Percentiles rank a stretch among this genome's conserved stretches.
Conservation (phyloP, 2,113 vertebrate genomes). For the Amblyornis subalaris region DNA sequence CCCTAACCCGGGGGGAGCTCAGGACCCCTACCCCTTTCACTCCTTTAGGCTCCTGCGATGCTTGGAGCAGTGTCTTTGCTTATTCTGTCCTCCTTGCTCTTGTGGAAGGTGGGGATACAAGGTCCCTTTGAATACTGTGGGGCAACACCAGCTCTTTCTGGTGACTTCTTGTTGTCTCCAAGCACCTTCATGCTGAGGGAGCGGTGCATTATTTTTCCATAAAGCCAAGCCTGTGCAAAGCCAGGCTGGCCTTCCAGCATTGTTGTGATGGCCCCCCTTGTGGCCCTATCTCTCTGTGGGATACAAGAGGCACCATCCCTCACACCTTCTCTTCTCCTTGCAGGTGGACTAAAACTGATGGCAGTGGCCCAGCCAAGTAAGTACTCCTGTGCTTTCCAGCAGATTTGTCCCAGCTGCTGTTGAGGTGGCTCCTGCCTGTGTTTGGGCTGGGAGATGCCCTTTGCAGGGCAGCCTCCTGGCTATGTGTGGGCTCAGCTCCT, state of each 20-base stretch:
- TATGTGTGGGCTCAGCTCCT: neutral
- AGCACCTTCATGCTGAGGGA: neutral
- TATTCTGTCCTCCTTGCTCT: neutral
- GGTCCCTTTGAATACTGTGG: neutral
- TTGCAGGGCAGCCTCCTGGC: neutral
- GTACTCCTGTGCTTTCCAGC: neutral
- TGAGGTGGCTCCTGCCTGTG: accelerated
- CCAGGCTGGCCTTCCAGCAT: neutral
- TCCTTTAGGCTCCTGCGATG: neutral
- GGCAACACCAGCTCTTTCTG: neutral
- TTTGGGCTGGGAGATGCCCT: neutral
- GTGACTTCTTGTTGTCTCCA: neutral
- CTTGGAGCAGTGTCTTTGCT: neutral
- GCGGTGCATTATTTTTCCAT: neutral
- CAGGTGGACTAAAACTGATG: slow-evolving; percentile 61
- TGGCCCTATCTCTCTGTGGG: neutral
- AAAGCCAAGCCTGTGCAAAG: neutral
- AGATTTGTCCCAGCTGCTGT: neutral
- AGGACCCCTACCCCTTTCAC: neutral
- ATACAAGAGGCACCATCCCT: neutral
- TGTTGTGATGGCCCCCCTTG: neutral
- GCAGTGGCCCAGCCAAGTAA: slow-evolving; percentile 52
- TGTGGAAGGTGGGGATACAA: neutral
- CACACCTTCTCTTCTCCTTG: neutral
- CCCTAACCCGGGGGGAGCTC: neutral